phyloP scores from a whole-genome alignment of 2,113 vertebrate genomes.

The Rhagologus leucostigma region DNA sequence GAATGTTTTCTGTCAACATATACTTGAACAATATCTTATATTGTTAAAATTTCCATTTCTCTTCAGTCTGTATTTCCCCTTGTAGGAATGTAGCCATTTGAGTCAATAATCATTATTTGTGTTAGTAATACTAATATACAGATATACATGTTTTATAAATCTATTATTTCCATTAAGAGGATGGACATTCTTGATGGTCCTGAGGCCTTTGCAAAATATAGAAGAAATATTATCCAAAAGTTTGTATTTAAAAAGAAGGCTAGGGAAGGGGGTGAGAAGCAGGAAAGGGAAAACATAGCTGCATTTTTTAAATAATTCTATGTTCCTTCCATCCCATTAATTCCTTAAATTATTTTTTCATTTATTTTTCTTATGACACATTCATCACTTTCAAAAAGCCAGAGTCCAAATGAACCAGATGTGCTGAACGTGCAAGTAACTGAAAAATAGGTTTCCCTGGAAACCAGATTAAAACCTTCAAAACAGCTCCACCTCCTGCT shows the following conservation, averaged over 20 bases:
- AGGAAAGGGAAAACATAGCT: not conserved
- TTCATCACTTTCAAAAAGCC: slow-evolving; percentile 45
- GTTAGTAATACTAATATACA: not conserved
- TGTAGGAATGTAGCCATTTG: not conserved
- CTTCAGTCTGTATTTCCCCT: not conserved
- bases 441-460: slow-evolving; percentile 56
- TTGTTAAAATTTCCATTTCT: not conserved
- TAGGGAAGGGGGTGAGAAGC: not conserved
- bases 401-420: slow-evolving; percentile 59
- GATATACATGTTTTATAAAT: accelerated
- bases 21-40: not conserved
- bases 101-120: not conserved
- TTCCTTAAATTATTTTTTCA: slow-evolving; percentile 49
- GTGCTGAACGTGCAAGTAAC: slow-evolving; percentile 58
- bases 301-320: not conserved
- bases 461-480: slow-evolving; percentile 56
- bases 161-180: not conserved
- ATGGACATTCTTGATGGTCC: not conserved
- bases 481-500: slow-evolving; percentile 49
- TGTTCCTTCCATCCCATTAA: slow-evolving; percentile 45
- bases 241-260: not conserved
- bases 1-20: not conserved
- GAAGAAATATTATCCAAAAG: not conserved
- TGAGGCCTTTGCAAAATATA: not conserved
- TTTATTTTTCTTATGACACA: slow-evolving; percentile 25